Evolutionary conservation across 2,797 vertebrate species (phyloP).

Genomic region (Lutjanus argentimaculatus): DNA sequence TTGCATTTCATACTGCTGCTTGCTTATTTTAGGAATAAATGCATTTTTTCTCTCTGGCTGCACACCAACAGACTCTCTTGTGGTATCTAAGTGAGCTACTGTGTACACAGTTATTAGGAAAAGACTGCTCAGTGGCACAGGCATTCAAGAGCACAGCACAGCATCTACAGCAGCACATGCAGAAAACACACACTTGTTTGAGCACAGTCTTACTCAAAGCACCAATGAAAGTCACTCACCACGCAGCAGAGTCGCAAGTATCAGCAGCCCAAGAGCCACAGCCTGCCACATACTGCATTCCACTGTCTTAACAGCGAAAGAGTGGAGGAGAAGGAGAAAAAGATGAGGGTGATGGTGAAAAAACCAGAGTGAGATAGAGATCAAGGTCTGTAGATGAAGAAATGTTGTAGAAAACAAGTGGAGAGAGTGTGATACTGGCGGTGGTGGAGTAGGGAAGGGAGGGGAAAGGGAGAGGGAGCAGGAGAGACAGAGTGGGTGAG

Average conservation of each 20-base stretch:
- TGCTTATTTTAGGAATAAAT: constrained; percentile 48
- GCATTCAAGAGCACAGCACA: constrained; percentile 27
- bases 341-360: constrained; percentile 20
- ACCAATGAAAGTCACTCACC: constrained; percentile 78
- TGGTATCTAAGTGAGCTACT: constrained; percentile 21
- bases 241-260: constrained; percentile 72
- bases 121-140: background rate
- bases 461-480: constrained; percentile 38
- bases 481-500: constrained; percentile 56
- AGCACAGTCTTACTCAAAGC: constrained; percentile 43
- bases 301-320: constrained; percentile 55
- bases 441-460: constrained; percentile 35
- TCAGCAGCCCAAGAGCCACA: constrained; percentile 75
- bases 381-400: constrained; percentile 34
- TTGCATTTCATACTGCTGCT: constrained; percentile 36
- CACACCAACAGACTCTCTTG: constrained; percentile 28
- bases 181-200: constrained; percentile 60
- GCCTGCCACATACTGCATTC: constrained; percentile 80
- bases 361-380: constrained; percentile 28
- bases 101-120: constrained; percentile 26
- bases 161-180: constrained; percentile 10
- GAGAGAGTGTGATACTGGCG: constrained; percentile 43
- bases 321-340: constrained; percentile 32
- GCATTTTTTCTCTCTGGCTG: constrained; percentile 20
- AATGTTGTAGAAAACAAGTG: constrained; percentile 53